Base-by-base conservation (phyloP, 64 coral and sea anemone genomes). In the Pocillopora damicornis region DNA sequence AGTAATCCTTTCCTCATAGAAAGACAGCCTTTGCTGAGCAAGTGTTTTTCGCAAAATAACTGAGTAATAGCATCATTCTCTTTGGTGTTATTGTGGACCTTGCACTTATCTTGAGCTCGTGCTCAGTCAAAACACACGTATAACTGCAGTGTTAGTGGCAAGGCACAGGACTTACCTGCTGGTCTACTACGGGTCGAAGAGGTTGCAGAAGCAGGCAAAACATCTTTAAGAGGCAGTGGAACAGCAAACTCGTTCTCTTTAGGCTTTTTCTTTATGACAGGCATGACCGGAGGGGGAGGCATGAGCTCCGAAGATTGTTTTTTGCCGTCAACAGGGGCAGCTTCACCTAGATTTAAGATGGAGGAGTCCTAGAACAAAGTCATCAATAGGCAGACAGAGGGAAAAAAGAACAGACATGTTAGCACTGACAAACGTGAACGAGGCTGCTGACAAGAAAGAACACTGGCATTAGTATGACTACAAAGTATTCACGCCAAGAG, bases 331-430 rank as follows among this genome's bases (percentile, higher is more conserved):
- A 20, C 15, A 34, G 34, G 13, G 20, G 36, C 17, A 67, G 61
- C 80, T 42, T 85, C 81, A 85, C 81, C 81, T 85, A 85, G 81
- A 85, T 85, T 85, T 85, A 85, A 85, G 81, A 75, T 79, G 82
- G 75, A 79, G 61, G 82, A 87, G 75, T 92, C 82, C 90, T 92
- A 87, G 74, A 92, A 92, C 17, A 92, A 92, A 92, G 66, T 62
- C 81, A 87, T 92, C 80, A 87, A 85, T 92, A 75, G 87, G 90
- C 90, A 91, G 89, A 35, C 89, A 85, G 62, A 87, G 76, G 77
- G 79, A 87, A 92, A 35, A 83, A 90, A 82, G 86, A 80, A 92
- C 64, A 67, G 9, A 79, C 42, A 73, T 79, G 90, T 87, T 76
- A 92, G 86, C 76, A 87, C 73, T 79, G 1, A 23, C n/a, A 22